A percentile compares a stretch with the other conserved stretches of the same genome.
Conservation (phyloP, 2,113 vertebrate genomes). For the Calyptomena viridis region DNA sequence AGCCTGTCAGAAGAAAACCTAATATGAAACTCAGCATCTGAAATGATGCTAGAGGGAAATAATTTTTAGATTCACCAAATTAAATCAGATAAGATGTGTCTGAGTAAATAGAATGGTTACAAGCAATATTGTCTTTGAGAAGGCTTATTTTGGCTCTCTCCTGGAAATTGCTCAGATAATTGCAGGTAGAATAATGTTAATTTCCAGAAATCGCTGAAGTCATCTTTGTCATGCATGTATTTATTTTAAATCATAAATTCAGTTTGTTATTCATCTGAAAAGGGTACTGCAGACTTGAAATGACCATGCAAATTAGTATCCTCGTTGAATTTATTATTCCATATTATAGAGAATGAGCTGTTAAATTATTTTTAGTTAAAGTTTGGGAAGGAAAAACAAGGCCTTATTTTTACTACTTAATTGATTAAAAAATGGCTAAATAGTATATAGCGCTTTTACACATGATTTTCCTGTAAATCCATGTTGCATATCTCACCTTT, state of each 20-base stretch:
- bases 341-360: not conserved
- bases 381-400: not conserved
- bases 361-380: not conserved
- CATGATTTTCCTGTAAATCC: not conserved
- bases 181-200: not conserved
- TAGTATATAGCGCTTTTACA: not conserved
- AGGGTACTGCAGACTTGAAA: not conserved
- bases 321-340: not conserved
- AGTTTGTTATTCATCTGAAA: not conserved
- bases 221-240: not conserved
- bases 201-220: constrained; percentile 6
- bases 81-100: not conserved
- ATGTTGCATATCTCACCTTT: not conserved
- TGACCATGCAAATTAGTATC: not conserved
- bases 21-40: not conserved
- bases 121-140: not conserved
- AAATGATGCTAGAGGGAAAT: not conserved
- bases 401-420: not conserved
- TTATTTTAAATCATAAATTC: not conserved
- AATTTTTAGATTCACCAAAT: not conserved
- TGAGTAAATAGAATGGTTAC: not conserved
- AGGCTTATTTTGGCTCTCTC: not conserved
- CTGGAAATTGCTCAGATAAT: constrained; percentile 27
- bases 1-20: not conserved
- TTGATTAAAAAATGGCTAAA: not conserved